Percentiles rank a stretch among this genome's conserved stretches.
These are phyloP conservation scores for Andrena marginata DNA, from an alignment of 2,888 invertebrate genomes.

Conservation along the genomic window DNA sequence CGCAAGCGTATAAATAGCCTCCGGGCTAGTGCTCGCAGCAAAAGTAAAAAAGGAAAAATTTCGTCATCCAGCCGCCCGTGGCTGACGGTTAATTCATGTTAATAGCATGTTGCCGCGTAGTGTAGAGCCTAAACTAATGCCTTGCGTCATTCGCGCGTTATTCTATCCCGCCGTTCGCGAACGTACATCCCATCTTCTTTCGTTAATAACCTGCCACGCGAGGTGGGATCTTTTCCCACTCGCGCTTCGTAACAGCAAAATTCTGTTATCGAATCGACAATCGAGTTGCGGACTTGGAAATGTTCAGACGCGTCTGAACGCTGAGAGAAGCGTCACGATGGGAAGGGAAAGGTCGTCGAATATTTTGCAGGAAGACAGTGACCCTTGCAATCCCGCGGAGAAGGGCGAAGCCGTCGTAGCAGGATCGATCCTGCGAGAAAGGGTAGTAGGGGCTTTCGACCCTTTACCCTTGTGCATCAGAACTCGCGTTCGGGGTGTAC, in stretches of 20 bases:
- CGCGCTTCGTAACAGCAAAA: too few species aligned
- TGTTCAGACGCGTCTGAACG: not conserved
- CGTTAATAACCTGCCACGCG: not conserved
- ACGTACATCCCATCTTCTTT: not conserved
- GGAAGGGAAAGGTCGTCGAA: slow-evolving; percentile 30
- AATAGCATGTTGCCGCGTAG: not conserved
- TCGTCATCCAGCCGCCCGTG: slow-evolving; percentile 48
- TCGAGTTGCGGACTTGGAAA: not conserved
- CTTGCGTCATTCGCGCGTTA: slow-evolving; percentile 48
- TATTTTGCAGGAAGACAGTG: slow-evolving; percentile 41
- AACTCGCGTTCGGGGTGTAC: not conserved
- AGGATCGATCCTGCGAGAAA: slow-evolving; percentile 53
- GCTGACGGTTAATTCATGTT: slow-evolving; percentile 20
- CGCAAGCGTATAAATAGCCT: slow-evolving; percentile 67
- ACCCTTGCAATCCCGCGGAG: slow-evolving; percentile 29
- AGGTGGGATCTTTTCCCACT: too few species aligned
- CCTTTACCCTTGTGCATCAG: slow-evolving; percentile 10
- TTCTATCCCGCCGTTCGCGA: not conserved
- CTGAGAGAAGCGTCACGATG: not conserved
- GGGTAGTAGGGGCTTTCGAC: slow-evolving; percentile 21
- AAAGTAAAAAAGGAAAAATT: slow-evolving; percentile 55
- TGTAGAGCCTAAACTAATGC: slow-evolving; percentile 10
- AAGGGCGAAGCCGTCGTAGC: slow-evolving; percentile 7
- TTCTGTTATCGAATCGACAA: not conserved
- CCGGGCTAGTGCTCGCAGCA: slow-evolving; percentile 23